These are phyloP conservation scores for Paramisgurnus dabryanus DNA, from an alignment of 2,113 vertebrate genomes.

Conservation along the genomic window DNA sequence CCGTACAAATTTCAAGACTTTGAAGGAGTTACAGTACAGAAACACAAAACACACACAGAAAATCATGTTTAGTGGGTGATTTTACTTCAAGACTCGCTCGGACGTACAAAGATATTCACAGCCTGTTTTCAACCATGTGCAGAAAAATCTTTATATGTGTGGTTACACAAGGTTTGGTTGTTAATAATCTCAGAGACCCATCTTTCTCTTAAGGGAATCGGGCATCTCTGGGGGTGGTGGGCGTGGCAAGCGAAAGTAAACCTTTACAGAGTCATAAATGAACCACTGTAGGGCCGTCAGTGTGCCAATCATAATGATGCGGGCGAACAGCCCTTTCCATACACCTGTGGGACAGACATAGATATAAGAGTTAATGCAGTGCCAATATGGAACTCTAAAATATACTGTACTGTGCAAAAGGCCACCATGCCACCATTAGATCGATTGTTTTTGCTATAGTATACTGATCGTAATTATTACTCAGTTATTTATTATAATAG, in stretches of 20 bases:
- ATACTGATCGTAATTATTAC: too few relatives aligned
- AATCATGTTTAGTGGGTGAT: neutral
- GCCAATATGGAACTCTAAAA: too few relatives aligned
- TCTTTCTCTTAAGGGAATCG: conserved; percentile 96
- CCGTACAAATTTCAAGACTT: too few relatives aligned
- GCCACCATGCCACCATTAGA: too few relatives aligned
- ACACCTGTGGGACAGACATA: conserved; percentile 78
- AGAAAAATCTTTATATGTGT: neutral
- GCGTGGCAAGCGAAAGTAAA: conserved; percentile 95
- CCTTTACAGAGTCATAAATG: conserved; percentile 98
- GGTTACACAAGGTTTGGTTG: neutral
- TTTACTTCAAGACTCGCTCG: conserved; percentile 18
- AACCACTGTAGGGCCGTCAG: conserved; percentile 98
- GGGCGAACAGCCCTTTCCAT: conserved; percentile 94
- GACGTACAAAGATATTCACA: neutral
- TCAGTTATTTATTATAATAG: neutral
- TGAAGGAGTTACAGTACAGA: too few relatives aligned
- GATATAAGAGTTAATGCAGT: neutral
- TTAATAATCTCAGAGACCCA: conserved; percentile 82
- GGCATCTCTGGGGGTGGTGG: conserved; percentile 98
- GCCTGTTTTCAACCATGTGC: neutral
- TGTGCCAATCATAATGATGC: conserved; percentile 99
- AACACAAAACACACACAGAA: too few relatives aligned
- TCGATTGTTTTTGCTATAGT: too few relatives aligned
- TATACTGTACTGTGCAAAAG: too few relatives aligned